Evolutionary conservation across 2,888 invertebrate genomes (phyloP), one percentile per base, ranked within the genome.

Genomic region (Campoplex capitator): DNA sequence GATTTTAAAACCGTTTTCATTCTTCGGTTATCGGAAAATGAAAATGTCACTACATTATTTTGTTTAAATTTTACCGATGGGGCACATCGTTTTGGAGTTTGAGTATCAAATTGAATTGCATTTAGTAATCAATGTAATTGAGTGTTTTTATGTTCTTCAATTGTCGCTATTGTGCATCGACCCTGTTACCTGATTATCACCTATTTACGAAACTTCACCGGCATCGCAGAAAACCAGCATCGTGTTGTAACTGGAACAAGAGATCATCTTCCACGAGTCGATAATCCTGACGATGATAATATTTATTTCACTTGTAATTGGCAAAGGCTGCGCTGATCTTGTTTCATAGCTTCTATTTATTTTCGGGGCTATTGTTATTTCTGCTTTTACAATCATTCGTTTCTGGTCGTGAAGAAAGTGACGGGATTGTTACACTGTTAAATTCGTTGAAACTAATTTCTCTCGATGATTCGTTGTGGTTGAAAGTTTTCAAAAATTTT

Each of bases 311-410:
- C 38, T 48, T n/a, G 45, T 51, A 23, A 78, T 73, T 62, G 51
- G 23, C n/a, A 8, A 8, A 54, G 16, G 38, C 75, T 67, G 42
- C 9, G n/a, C 67, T 42, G 45, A 51, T 51, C 42, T 65, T 67
- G 78, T 42, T 48, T 7, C 62, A 56, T 65, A 13, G 38, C 58
- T 7, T 28, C 35, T 76, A 62, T 58, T 42, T 48, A 74, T 79
- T 56, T 42, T 62, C 32, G 23, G n/a, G 32, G 65, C 48, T 65
- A 58, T 23, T 45, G 48, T 65, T 67, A n/a, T 48, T 75, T 54
- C 23, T 51, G 51, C 13, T 62, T 58, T 73, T n/a, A 38, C 82
- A 82, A 78, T 82, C 58, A 23, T 78, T 62, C 48, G 78, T 65
- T 78, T 45, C 23, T 67, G 67, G 48, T 82, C 77, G 67, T 35